A percentile compares a stretch with the other conserved stretches of the same genome.
Evolutionary conservation across 2,113 vertebrate species (phyloP).

Genomic region (Myrmecobius fasciatus): DNA sequence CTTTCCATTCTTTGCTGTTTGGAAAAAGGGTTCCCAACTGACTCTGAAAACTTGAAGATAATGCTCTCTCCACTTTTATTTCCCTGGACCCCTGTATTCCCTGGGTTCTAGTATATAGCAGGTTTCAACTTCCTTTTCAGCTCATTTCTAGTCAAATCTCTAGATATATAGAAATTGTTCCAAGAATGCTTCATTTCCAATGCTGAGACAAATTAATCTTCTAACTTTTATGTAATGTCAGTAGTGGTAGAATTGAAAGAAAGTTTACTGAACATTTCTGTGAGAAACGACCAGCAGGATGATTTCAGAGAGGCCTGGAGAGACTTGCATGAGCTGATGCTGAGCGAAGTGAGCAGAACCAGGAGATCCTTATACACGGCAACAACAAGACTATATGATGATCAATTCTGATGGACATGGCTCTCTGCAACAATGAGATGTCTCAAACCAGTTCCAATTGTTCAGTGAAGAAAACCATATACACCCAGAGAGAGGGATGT

Average conservation of each 20-base stretch:
- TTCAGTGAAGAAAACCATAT: too few species aligned
- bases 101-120: neutral
- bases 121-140: neutral
- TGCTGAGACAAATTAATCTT: neutral
- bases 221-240: neutral
- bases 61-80: neutral
- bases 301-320: too few species aligned
- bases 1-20: slow-evolving; percentile 49
- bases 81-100: neutral
- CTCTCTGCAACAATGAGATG: too few species aligned
- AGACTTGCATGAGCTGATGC: too few species aligned
- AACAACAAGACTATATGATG: too few species aligned
- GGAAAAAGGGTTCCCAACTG: slow-evolving; percentile 24
- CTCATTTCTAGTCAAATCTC: neutral
- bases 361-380: too few species aligned
- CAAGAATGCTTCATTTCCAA: neutral
- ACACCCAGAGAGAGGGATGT: too few species aligned
- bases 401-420: too few species aligned
- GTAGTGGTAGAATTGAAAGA: neutral
- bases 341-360: too few species aligned
- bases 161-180: neutral
- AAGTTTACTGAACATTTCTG: neutral
- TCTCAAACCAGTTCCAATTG: too few species aligned
- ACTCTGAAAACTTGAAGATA: neutral
- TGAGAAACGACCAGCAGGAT: too few species aligned